Conservation (phyloP, 2,888 invertebrate species). For the Caenorhabditis drosophilae region DNA sequence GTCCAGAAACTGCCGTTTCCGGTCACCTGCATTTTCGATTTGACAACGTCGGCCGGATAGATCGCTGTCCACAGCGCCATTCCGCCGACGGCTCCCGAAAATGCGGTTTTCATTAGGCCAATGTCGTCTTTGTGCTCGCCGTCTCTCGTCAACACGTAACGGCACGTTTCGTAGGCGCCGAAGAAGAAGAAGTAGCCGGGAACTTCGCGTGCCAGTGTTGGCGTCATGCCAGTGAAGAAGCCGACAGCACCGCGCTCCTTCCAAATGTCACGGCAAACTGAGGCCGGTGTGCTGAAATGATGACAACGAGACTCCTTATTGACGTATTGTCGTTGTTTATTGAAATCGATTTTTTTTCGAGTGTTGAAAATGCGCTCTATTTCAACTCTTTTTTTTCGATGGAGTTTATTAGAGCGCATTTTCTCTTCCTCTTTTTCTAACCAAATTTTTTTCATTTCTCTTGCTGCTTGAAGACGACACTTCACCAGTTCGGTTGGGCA, state of each 20-base stretch:
- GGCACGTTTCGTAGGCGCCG: conserved; percentile 88
- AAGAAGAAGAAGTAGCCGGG: conserved; percentile 99
- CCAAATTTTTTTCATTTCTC: conserved; percentile 45
- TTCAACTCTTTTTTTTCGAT: too few relatives aligned
- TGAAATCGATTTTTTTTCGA: too few relatives aligned
- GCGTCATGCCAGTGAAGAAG: conserved; percentile 65
- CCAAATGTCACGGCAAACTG: conserved; percentile 78
- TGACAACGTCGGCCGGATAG: conserved; percentile 83
- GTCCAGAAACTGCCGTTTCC: conserved; percentile 51
- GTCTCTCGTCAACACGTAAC: conserved; percentile 73
- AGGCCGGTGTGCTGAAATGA: conserved; percentile 59
- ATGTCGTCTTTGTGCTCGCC: conserved; percentile 75
- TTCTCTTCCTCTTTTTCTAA: too few relatives aligned
- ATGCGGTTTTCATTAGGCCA: conserved; percentile 68
- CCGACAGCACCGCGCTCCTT: conserved; percentile 77
- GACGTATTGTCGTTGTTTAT: too few relatives aligned
- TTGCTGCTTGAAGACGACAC: conserved; percentile 82
- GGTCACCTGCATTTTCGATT: conserved; percentile 84
- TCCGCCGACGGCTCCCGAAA: conserved; percentile 78
- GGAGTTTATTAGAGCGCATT: too few relatives aligned
- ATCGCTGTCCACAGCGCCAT: conserved; percentile 87
- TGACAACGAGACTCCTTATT: neutral
- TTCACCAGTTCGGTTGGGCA: conserved; percentile 98
- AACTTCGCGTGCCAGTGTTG: conserved; percentile 73
- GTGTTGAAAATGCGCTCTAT: too few relatives aligned